Evolutionary conservation across 2,888 invertebrate species (phyloP).

Genomic region (Criorhina ranunculi): DNA sequence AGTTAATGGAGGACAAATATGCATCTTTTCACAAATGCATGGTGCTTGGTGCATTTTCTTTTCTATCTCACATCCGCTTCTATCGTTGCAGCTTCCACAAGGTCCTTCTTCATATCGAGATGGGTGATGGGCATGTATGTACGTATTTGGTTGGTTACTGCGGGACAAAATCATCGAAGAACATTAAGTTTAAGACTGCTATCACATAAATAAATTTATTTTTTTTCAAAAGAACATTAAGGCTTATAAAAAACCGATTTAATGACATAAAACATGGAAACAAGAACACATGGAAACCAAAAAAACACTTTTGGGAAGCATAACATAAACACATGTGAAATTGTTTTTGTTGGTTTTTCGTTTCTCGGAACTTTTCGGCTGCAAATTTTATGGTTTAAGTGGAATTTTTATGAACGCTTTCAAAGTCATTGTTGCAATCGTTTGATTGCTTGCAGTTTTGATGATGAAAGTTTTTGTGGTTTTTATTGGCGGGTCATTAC

Average conservation of each 20-base stretch:
- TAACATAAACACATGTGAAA: conserved; percentile 2
- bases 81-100: too few species aligned
- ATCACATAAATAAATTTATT: conserved; percentile 18
- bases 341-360: conserved; percentile 7
- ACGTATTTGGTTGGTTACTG: neutral
- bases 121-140: too few species aligned
- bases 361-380: conserved; percentile 11
- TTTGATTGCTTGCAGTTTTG: conserved; percentile 32
- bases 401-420: conserved; percentile 48
- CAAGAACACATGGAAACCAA: too few species aligned
- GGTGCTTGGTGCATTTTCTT: too few species aligned
- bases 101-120: too few species aligned
- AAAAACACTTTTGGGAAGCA: conserved; percentile 8
- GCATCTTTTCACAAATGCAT: neutral
- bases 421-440: conserved; percentile 46
- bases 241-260: conserved; percentile 46
- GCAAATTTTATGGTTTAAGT: conserved; percentile 58
- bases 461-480: conserved; percentile 14
- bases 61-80: too few species aligned
- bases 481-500: conserved; percentile 13
- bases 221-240: conserved; percentile 15
- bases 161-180: neutral
- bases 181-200: neutral
- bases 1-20: too few species aligned
- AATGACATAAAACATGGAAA: conserved; percentile 10